phyloP scores from a whole-genome alignment of 2,797 vertebrate species.

The Denticeps clupeoides region DNA sequence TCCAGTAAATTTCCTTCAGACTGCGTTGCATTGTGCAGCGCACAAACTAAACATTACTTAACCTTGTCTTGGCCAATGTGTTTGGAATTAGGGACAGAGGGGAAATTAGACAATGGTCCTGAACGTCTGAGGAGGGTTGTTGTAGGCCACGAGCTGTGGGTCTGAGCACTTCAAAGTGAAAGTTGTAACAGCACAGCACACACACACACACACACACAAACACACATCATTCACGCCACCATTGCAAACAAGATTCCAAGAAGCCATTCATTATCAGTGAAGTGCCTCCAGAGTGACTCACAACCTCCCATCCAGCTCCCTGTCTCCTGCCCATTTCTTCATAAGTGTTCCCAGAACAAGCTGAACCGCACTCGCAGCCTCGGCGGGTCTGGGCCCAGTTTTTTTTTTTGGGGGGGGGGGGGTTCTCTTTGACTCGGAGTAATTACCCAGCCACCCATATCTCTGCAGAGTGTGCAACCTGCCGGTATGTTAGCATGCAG shows the following conservation, averaged over 20 bases:
- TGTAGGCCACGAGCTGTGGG: background rate
- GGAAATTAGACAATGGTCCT: background rate
- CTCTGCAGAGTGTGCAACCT: too few species aligned
- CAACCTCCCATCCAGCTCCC: conserved; percentile 1
- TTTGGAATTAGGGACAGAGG: background rate
- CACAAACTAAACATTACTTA: background rate
- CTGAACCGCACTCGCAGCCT: background rate
- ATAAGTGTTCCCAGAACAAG: conserved; percentile 7
- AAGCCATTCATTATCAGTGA: conserved; percentile 12
- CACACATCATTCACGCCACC: conserved; percentile 4
- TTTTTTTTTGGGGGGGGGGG: background rate
- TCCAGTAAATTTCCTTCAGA: too few species aligned
- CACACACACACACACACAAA: too few species aligned
- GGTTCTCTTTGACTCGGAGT: background rate
- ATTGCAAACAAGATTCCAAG: conserved; percentile 7
- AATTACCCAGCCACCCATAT: too few species aligned
- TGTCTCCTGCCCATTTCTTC: conserved; percentile 1
- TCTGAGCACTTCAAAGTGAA: conserved; percentile 1
- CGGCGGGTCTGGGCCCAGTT: background rate
- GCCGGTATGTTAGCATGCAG: too few species aligned
- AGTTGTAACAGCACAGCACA: background rate
- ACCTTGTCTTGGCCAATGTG: background rate
- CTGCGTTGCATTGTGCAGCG: too few species aligned
- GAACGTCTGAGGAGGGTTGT: background rate
- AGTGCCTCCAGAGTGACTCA: conserved; percentile 12